Base-by-base conservation (phyloP, 2,797 vertebrate species). In the Sebastes steindachneri region DNA sequence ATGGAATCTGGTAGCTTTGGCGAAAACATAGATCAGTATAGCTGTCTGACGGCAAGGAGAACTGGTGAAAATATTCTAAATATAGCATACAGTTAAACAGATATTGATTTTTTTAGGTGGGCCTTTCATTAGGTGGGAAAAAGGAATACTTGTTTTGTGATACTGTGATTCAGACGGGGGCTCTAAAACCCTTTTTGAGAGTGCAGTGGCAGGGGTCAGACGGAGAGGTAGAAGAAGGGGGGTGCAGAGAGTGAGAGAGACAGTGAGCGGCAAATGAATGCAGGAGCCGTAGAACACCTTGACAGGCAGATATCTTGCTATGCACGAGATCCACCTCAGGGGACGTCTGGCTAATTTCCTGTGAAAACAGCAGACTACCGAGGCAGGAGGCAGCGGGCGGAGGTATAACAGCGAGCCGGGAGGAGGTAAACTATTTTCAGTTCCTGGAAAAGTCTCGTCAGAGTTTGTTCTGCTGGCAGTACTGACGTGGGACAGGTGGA, bases 291-390 rank as follows among this genome's bases (percentile, higher is more conserved):
- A 67, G 82, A 91, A 84, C 88, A 91, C 87, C 92, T 93, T 92
- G 93, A 93, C 90, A 92, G 90, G 90, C 91, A 91, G 91, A 93
- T 91, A 90, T 94, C 90, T 92, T 82, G 86, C 88, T 90, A 87
- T 83, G 88, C 92, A 91, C 72, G 75, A 71, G 84, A 90, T 85
- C 77, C 54, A 92, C 91, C 94, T 93, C 91, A 35, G 86, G 93
- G 94, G 91, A 95, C 85, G 77, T 88, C 88, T 88, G 90, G 90
- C 93, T 95, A 93, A 94, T 94, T 95, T 94, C 92, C 92, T 92
- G 90, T 91, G 92, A 93, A 95, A 94, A 93, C 93, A 95, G 89
- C 88, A 88, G 90, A 90, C 85, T 85, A 89, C 73, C 6, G 57
- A 88, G 83, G 87, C 88, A 88, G 86, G 78, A 87, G 83, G 88